These are phyloP conservation scores for Anastrepha ludens DNA, from an alignment of 1,140 invertebrate genomes.

Conservation along the genomic window DNA sequence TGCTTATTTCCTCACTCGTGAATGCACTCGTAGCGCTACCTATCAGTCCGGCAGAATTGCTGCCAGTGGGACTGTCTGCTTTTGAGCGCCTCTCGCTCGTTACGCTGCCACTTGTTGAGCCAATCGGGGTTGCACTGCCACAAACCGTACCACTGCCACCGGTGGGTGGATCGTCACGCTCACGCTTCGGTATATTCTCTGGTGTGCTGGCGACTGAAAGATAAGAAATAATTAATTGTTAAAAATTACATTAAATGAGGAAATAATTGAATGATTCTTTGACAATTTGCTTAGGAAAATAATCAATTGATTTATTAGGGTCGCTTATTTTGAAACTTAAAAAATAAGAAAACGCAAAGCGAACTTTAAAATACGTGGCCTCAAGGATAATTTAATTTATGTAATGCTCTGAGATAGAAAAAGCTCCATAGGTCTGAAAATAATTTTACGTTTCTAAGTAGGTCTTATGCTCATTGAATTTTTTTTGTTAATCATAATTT, in stretches of 20 bases:
- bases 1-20: slow-evolving; percentile 36
- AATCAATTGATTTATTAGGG: no score
- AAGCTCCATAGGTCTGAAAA: no score
- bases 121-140: slow-evolving; percentile 54
- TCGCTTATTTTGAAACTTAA: no score
- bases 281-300: no score
- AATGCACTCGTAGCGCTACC: slow-evolving; percentile 50
- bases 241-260: not conserved
- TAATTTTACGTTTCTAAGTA: no score
- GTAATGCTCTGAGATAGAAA: no score
- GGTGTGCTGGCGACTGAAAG: slow-evolving; percentile 80
- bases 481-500: no score
- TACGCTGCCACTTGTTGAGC: slow-evolving; percentile 55
- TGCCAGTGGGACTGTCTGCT: slow-evolving; percentile 60
- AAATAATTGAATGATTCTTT: no score
- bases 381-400: no score
- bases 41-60: slow-evolving; percentile 40
- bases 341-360: no score
- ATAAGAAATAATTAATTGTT: slow-evolving; percentile 13
- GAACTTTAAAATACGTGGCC: no score
- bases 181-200: slow-evolving; percentile 76
- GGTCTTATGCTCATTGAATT: no score
- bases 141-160: slow-evolving; percentile 1
- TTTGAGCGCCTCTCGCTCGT: slow-evolving; percentile 32
- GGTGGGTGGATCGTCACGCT: slow-evolving; percentile 72